Base-by-base conservation (phyloP, 2,797 vertebrate species). In the Prunella strophiata region DNA sequence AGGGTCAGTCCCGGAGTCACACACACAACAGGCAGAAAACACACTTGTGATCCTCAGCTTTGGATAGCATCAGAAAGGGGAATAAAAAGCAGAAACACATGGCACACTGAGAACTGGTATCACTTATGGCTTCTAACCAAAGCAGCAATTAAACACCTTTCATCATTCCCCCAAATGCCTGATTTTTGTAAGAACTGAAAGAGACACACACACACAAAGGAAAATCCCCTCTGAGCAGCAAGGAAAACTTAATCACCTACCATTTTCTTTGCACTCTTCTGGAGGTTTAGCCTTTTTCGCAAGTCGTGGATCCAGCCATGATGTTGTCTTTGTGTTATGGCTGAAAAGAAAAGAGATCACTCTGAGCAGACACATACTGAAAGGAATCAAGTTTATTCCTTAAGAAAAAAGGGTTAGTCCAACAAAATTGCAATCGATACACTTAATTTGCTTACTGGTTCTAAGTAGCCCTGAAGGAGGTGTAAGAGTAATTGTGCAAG, bases 291-390 rank as follows among this genome's bases (percentile, higher is more conserved):
- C 99, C 98, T 99, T 99, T 98, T 99, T 99, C 97, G 99, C 99
- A 96, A 99, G 98, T 97, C 99, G 98, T 91, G 99, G 99, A 98
- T 99, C 99, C 98, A 99, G 98, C 99, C 99, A 99, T 98, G 99
- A 99, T 97, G 99, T 99, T 95, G 99, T 99, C 99, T 99, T 99
- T 98, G 99, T 99, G 98, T 99, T 99, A 98, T 99, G 99, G 98
- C 99, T 99, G 98, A 96, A 98, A 98, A 98, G 98, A 98, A 98
- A 98, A 98, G 97, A 98, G 97, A 98, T 97, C 96, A 98, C 97
- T 98, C 98, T 98, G 96, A 98, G 98, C 96, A 98, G 98, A 97
- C 98, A 98, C 98, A 98, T 97, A 96, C 96, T 97, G 96, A 98
- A 98, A 98, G 96, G 96, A 98, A 98, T 97, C 97, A 97, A 98